phyloP scores from a whole-genome alignment of 2,797 vertebrate genomes.

The Chaunax sp. region DNA sequence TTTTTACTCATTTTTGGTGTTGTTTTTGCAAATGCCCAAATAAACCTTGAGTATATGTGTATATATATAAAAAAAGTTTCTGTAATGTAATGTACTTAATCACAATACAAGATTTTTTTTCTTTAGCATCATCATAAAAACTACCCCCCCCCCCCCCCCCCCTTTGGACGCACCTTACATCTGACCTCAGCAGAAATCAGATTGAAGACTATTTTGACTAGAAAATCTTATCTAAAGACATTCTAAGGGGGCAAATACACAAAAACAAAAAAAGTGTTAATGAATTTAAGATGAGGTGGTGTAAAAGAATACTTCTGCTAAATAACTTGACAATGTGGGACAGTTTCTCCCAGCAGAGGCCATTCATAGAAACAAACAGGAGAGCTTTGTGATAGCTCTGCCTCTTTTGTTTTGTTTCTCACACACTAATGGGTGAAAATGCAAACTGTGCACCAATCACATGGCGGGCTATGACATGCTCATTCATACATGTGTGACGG shows the following conservation, averaged over 20 bases:
- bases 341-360: constrained; percentile 68
- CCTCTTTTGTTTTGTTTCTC: constrained; percentile 20
- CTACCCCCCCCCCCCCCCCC: too few species aligned
- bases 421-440: constrained; percentile 50
- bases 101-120: too few species aligned
- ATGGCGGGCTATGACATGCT: constrained; percentile 31
- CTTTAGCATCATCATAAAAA: too few species aligned
- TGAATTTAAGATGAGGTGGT: constrained; percentile 82
- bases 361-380: constrained; percentile 70
- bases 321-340: constrained; percentile 80
- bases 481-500: constrained; percentile 51
- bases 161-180: too few species aligned
- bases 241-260: constrained; percentile 55
- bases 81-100: too few species aligned
- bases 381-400: constrained; percentile 48
- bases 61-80: too few species aligned
- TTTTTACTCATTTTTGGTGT: too few species aligned
- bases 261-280: constrained; percentile 76
- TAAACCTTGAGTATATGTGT: too few species aligned
- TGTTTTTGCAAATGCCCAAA: too few species aligned
- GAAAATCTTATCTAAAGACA: constrained; percentile 61
- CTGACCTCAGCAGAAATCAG: too few species aligned
- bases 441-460: constrained; percentile 55
- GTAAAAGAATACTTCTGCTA: constrained; percentile 74
- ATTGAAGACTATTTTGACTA: too few species aligned